Evolutionary conservation across 1,140 invertebrate genomes (phyloP).

Genomic region (Bemisia tabaci): DNA sequence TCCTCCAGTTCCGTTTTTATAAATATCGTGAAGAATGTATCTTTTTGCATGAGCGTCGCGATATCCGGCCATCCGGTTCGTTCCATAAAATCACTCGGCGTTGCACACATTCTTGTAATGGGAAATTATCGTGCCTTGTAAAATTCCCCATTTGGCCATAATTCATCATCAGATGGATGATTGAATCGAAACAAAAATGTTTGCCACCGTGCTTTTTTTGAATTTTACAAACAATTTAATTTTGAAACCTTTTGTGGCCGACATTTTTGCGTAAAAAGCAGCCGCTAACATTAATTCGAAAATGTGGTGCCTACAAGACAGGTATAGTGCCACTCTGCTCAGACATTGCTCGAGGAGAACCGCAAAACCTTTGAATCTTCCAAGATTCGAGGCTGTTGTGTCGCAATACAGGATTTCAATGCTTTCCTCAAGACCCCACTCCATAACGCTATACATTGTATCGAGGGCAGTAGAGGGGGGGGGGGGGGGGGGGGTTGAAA

Average conservation of each 20-base stretch:
- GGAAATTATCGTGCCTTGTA: slow-evolving; percentile 26
- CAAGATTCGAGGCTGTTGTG: slow-evolving; percentile 19
- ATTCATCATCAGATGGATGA: slow-evolving; percentile 21
- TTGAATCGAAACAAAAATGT: slow-evolving; percentile 19
- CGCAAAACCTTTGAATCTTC: slow-evolving; percentile 16
- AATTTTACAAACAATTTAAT: slow-evolving; percentile 18
- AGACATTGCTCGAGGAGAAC: slow-evolving; percentile 14
- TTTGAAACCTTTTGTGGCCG: slow-evolving; percentile 10
- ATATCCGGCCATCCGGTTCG: slow-evolving; percentile 18
- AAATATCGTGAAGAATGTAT: too few relatives aligned
- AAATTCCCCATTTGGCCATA: slow-evolving; percentile 28
- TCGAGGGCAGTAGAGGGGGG: too few relatives aligned
- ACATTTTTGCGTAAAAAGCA: slow-evolving; percentile 14
- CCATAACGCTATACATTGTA: too few relatives aligned
- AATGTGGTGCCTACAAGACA: slow-evolving; percentile 20
- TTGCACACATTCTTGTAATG: slow-evolving; percentile 24
- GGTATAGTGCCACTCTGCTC: slow-evolving; percentile 15
- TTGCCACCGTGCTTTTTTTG: slow-evolving; percentile 6
- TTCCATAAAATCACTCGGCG: slow-evolving; percentile 26
- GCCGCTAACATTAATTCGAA: slow-evolving; percentile 14
- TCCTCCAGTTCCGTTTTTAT: too few relatives aligned
- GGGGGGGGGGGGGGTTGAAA: too few relatives aligned
- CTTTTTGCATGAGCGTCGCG: too few relatives aligned
- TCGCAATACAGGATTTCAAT: slow-evolving; percentile 16
- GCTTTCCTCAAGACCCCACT: too few relatives aligned